phyloP scores from a whole-genome alignment of 2,888 invertebrate species.

The Ichneumoninae sp. region DNA sequence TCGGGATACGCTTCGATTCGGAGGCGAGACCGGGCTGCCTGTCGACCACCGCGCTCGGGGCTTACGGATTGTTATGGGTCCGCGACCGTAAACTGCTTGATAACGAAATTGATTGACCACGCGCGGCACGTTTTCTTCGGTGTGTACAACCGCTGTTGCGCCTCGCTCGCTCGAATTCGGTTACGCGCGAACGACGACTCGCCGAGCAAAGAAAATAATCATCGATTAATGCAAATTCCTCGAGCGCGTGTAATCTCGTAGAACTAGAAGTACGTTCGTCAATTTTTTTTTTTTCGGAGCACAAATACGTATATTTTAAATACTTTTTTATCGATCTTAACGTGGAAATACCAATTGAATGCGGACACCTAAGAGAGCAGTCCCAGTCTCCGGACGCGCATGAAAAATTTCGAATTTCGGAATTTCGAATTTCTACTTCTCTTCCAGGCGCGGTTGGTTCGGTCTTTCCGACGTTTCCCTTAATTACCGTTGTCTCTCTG shows the following conservation, averaged over 20 bases:
- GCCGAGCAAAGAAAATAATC: background rate
- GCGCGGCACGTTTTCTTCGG: conserved; percentile 41
- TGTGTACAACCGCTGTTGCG: conserved; percentile 1
- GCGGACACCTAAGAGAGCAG: too few relatives aligned
- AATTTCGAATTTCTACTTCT: too few relatives aligned
- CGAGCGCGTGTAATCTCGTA: background rate
- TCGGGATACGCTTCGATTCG: conserved; percentile 5
- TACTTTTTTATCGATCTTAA: too few relatives aligned
- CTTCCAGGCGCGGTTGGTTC: too few relatives aligned
- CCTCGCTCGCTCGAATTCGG: conserved; percentile 11
- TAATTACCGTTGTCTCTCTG: too few relatives aligned
- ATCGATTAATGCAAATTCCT: background rate
- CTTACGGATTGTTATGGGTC: conserved; percentile 51
- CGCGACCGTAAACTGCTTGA: conserved; percentile 48
- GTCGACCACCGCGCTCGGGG: conserved; percentile 6
- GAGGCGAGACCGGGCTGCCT: conserved; percentile 4
- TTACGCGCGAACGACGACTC: background rate
- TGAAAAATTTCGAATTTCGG: too few relatives aligned
- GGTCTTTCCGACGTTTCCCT: too few relatives aligned
- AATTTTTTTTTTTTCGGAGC: background rate
- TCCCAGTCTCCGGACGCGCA: too few relatives aligned
- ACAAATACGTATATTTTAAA: background rate
- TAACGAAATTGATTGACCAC: conserved; percentile 58
- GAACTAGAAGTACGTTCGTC: background rate
- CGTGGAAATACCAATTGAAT: too few relatives aligned